Evolutionary conservation across 2,113 vertebrate genomes (phyloP).

Genomic region (Eurypyga helias): DNA sequence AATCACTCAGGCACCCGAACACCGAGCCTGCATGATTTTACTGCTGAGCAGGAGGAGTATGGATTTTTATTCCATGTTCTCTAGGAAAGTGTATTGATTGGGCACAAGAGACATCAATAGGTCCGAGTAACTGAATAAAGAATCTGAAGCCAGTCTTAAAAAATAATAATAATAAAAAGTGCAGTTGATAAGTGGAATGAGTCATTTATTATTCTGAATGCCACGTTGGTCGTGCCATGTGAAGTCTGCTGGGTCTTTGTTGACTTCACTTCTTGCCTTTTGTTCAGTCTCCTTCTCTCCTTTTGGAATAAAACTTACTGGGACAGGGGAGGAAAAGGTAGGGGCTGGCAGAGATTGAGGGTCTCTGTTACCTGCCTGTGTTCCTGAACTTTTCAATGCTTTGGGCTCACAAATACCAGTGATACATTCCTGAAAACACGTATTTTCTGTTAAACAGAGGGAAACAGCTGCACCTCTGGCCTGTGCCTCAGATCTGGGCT

Average conservation of each 20-base stretch:
- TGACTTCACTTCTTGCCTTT: background rate
- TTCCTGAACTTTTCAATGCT: background rate
- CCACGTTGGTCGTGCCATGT: background rate
- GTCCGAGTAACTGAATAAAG: conserved; percentile 42
- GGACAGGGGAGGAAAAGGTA: background rate
- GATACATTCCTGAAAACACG: background rate
- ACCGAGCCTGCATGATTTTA: background rate
- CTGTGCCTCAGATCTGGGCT: background rate
- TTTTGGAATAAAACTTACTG: background rate
- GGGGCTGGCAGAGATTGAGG: no score
- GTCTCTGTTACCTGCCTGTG: background rate
- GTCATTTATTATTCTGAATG: background rate
- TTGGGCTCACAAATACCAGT: background rate
- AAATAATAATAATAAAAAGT: conserved; percentile 16
- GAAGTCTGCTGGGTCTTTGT: background rate
- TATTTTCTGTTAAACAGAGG: background rate
- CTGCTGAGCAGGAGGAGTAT: conserved; percentile 19
- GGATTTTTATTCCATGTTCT: conserved; percentile 66
- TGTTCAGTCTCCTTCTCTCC: background rate
- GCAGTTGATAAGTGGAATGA: conserved; percentile 13
- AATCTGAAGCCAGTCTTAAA: conserved; percentile 49
- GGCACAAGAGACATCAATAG: conserved; percentile 44
- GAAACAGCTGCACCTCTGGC: background rate
- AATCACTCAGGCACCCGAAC: background rate
- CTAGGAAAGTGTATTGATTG: conserved; percentile 58